Evolutionary conservation across 1,140 invertebrate genomes (phyloP), one percentile per base, ranked within the genome.

Genomic region (Lethrus apterus): DNA sequence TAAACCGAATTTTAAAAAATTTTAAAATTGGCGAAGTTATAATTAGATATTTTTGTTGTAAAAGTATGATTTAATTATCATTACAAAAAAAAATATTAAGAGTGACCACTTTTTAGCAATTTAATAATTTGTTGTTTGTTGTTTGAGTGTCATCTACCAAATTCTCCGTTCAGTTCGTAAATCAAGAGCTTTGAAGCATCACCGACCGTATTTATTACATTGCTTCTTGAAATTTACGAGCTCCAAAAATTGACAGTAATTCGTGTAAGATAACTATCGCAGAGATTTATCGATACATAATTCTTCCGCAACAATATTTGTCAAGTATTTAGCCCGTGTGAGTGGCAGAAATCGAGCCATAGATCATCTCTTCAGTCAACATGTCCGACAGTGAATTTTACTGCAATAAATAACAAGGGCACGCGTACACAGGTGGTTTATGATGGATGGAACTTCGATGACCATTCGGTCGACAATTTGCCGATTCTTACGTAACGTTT

Each of bases 251-350:
- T 58, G 56, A 58, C 56, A 58, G 55, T 58, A 58, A 58, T 58
- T 54, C 54, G 46, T 58, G 56, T 58, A 58, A 58, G 51, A 56
- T 50, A 51, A 48, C 49, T 54, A 58, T 58, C 56, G 54, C 50
- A 38, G 44, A 56, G 56, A 58, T 58, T 58, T 58, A 58, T 58
- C 47, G 54, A 54, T 49, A 50, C 47, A 58, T 56, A 58, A 56
- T 52, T 57, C 55, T 57, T 57, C 53, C 45, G 36, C 50, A 57
- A 57, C 55, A 57, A 57, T 57, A 57, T 57, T 57, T 57, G 55
- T 57, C 55, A 57, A 57, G 52, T 52, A 55, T 55, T 56, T 57
- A 57, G 45, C 42, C n/a, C n/a, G n/a, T 38, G 46, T 56, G 56
- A 58, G 56, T 58, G 54, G 51, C 56, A 58, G 56, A 56, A 58